phyloP scores from a whole-genome alignment of 2,113 vertebrate species.

The Mus pahari region DNA sequence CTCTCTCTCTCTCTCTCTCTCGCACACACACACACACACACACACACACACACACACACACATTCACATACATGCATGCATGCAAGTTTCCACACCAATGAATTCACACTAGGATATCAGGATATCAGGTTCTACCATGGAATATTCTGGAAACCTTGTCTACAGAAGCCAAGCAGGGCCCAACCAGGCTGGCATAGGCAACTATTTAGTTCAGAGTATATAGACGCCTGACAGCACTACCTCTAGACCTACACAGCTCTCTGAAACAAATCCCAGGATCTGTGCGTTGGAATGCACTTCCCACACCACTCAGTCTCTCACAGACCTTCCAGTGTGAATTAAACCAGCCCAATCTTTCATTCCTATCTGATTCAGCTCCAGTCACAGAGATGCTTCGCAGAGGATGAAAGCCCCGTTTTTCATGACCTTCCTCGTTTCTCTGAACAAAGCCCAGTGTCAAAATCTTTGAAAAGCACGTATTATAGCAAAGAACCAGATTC shows the following conservation, averaged over 20 bases:
- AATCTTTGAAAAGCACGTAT: slow-evolving; percentile 63
- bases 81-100: background rate
- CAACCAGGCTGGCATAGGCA: too few relatives aligned
- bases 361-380: slow-evolving; percentile 18
- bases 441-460: slow-evolving; percentile 71
- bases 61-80: background rate
- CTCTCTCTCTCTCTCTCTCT: background rate
- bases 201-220: background rate
- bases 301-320: background rate
- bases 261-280: slow-evolving; percentile 22
- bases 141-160: background rate
- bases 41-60: background rate
- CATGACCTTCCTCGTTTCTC: slow-evolving; percentile 63
- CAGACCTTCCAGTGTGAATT: background rate
- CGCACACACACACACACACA: background rate
- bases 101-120: background rate
- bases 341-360: slow-evolving; percentile 62
- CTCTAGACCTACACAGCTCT: background rate
- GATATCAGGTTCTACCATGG: too few relatives aligned
- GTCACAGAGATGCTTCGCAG: background rate
- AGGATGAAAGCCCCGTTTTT: slow-evolving; percentile 56
- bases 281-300: background rate
- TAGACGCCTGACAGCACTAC: background rate
- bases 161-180: background rate
- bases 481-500: slow-evolving; percentile 56